Evolutionary conservation across 2,797 vertebrate species (phyloP), one percentile per base, ranked within the genome.

Genomic region (Notoglanidium macrostoma): DNA sequence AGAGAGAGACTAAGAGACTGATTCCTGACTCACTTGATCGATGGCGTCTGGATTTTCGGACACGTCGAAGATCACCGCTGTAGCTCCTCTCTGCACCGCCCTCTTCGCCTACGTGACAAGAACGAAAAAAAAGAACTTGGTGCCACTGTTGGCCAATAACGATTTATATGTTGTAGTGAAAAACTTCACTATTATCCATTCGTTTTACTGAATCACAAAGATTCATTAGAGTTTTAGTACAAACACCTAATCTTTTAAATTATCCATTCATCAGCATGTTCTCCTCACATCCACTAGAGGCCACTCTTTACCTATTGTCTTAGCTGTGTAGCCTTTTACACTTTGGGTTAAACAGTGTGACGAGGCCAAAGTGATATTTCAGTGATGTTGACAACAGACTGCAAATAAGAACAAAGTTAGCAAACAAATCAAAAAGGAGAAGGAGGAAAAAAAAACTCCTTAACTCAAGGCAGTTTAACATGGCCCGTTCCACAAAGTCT

Each of bases 11-110:
- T 8, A n/a, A 9, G 9, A 46, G 23, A 83, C 44, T 4, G 83
- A 76, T 23, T 82, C 40, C 9, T 40, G 76, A 88, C 95, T 84
- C 90, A 96, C 98, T 97, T 99, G 97, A 92, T 99, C 98, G 80
- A 99, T 98, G 92, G 98, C 98, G 87, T 99, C 98, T 70, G 98
- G 98, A 91, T 99, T 99, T 95, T 99, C 98, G 0, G 98, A 99
- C 87, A 99, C 98, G 82, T 99, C 98, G 88, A 99, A 99, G 95
- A 99, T 99, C 93, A 99, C 98, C 0, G 98, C 98, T 0, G 98
- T 99, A 68, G 98, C 98, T 90, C 98, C 98, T 61, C 98, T 96
- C 93, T 99, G 98, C 51, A 99, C 97, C 0, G 98, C 98, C 92
- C 98, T 95, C 94, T 97, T 99, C 11, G 98, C 98, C 98, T 99